phyloP scores from a whole-genome alignment of 2,113 vertebrate genomes.

The Phylloscopus trochilus region DNA sequence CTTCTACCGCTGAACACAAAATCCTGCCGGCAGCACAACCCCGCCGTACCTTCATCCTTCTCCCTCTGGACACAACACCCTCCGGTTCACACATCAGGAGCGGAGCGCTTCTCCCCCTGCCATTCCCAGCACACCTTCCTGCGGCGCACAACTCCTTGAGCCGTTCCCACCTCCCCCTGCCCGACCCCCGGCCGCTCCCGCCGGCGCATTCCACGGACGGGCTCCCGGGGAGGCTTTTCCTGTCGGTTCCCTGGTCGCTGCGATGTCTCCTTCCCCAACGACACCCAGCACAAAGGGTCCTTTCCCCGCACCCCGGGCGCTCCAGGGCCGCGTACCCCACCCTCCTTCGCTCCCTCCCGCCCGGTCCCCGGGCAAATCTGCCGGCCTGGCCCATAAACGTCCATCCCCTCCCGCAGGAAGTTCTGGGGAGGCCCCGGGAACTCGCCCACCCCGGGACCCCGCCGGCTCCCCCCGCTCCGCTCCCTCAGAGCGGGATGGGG shows the following conservation, averaged over 20 bases:
- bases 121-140: neutral
- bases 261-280: neutral
- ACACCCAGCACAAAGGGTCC: neutral
- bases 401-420: neutral
- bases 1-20: neutral
- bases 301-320: neutral
- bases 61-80: neutral
- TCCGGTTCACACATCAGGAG: neutral
- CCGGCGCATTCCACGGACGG: neutral
- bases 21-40: neutral
- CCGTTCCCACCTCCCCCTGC: neutral
- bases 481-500: neutral
- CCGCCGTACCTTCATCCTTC: neutral
- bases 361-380: neutral
- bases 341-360: neutral
- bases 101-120: neutral
- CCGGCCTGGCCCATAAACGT: neutral
- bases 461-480: neutral
- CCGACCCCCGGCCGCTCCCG: neutral
- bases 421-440: neutral
- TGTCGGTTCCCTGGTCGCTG: neutral
- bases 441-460: neutral
- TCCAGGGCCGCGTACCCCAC: neutral
- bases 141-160: neutral
- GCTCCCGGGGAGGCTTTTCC: neutral